Evolutionary conservation across 1,140 invertebrate species (phyloP), one percentile per base, ranked within the genome.

Genomic region (Scylla paramamosain): DNA sequence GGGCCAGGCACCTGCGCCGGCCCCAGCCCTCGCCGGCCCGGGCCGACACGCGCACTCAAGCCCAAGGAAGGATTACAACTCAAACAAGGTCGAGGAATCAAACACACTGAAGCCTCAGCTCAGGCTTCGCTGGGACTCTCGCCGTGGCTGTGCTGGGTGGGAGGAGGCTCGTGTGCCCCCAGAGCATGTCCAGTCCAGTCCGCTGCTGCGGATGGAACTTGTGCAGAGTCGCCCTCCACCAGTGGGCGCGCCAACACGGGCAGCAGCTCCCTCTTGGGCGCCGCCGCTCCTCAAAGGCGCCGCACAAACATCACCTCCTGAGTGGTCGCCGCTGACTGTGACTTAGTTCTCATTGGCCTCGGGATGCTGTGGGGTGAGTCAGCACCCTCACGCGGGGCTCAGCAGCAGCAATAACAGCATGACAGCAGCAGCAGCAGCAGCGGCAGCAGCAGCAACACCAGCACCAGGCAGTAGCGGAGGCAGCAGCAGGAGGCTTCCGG

Each of bases 391-490:
- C 67, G 67, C 67, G 67, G 67, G 67, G 67, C 25, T 77, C 67
- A n/a, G 67, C 67, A 77, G 67, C 67, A 77, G 67, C 67, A 77
- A n/a, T 77, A 77, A n/a, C 67, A 77, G 16, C 67, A 77, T n/a
- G 67, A 20, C 67, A n/a, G 8, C 67, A 77, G 67, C 67, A 77
- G 67, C 67, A 77, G 67, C 67, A 77, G 67, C 67, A n/a, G 67
- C 67, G n/a, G 67, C 67, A n/a, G 67, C 67, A 77, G 20, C n/a
- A 77, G n/a, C 67, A 77, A 8, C 67, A 77, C 0, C 25, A n/a
- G 0, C 25, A n/a, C 0, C 25, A 77, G 25, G n/a, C 1, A 77
- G 20, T 20, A n/a, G 20, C 8, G 20, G 12, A 6, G 25, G 20
- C 67, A 77, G 67, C 67, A 77, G 59, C 29, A 77, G 59, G 90